These are phyloP conservation scores for Rhyacophila evoluta DNA, from an alignment of 2,888 invertebrate species.

Conservation along the genomic window DNA sequence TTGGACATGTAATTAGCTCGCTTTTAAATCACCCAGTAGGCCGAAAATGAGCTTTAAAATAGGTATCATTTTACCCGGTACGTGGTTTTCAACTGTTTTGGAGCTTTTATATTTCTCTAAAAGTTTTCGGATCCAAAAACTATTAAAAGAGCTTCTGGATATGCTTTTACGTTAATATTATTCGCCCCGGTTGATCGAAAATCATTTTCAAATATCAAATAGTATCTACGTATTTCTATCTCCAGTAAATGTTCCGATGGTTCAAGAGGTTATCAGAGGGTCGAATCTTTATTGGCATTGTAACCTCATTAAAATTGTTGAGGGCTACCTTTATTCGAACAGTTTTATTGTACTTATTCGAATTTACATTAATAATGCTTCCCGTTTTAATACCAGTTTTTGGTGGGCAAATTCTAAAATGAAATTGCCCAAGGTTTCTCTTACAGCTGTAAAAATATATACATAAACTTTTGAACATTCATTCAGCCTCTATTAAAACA, in stretches of 20 bases:
- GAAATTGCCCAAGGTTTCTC: too few species aligned
- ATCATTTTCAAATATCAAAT: slow-evolving; percentile 18
- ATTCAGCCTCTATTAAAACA: too few species aligned
- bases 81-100: background rate
- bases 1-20: background rate
- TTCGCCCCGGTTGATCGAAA: slow-evolving; percentile 27
- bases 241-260: background rate
- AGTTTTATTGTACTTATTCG: background rate
- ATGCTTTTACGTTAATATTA: slow-evolving; percentile 31
- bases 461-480: too few species aligned
- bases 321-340: background rate
- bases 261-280: background rate
- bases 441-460: too few species aligned
- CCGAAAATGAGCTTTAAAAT: background rate
- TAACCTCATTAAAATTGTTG: slow-evolving; percentile 1
- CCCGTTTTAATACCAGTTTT: background rate
- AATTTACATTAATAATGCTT: background rate
- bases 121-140: slow-evolving; percentile 44
- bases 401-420: too few species aligned
- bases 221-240: background rate
- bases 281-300: slow-evolving; percentile 2
- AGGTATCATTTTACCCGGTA: background rate
- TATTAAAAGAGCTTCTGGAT: slow-evolving; percentile 46
- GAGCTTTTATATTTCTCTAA: background rate
- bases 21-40: slow-evolving; percentile 22